Base-by-base conservation (phyloP, 2,113 vertebrate genomes). In the Oreochromis niloticus region DNA sequence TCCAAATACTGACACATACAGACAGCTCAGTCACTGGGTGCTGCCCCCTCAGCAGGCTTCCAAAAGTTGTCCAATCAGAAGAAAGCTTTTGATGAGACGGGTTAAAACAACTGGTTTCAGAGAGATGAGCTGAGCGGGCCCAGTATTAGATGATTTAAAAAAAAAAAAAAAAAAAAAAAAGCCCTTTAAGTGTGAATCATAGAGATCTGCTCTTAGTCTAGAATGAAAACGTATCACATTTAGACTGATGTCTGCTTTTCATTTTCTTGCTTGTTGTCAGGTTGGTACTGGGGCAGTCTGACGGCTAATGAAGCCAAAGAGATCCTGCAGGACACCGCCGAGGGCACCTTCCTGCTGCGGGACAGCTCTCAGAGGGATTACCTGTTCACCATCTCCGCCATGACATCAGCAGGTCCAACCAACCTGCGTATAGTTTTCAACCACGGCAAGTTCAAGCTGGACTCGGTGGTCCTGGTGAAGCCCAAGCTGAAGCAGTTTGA, bases 211-310 rank as follows among this genome's bases (percentile, higher is more conserved):
- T 22, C n/a, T 22, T 54, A 9, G 52, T 48, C 46, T 6, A 22
- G n/a, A 55, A 55, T 55, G 3, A 22, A 54, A 55, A 22, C 3
- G 10, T 10, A 3, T 10, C 1, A 11, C n/a, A 9, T n/a, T 55
- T 4, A 55, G 5, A 55, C 52, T 22, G 22, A 55, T 7, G 1
- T 22, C 52, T 22, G 4, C 3, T 5, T 55, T 11, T 52, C 46
- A 52, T n/a, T 30, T 78, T 75, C 8, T 50, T 50, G 4, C 24
- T 48, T 78, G 19, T 27, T 57, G 82, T 80, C 95, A 99, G 98
- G 98, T 66, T 99, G 98, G 98, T 99, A 99, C 95, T 99, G 98
- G 98, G 98, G 98, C 87, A 96, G 96, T 88, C 97, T 99, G 96
- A 98, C 97, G 13, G 98, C 99, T 61, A 97, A 97, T 56, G 97